Base-by-base conservation (phyloP, 92 coral and sea anemone genomes). In the Zoanthus sansibaricus region DNA sequence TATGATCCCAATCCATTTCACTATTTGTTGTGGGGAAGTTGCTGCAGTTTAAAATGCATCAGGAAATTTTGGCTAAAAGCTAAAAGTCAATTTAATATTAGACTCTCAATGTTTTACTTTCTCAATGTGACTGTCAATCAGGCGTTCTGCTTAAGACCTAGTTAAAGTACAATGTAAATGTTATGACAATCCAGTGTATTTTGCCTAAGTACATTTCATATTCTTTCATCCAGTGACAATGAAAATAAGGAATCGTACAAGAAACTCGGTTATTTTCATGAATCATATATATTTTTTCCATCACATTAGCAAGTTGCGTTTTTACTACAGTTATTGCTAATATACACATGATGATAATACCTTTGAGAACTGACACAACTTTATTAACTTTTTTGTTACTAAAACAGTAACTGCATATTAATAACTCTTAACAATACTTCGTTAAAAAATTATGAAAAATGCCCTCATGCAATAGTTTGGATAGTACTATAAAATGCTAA, bases 1-100 rank as follows among this genome's bases (percentile, higher is more conserved):
- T 71, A 71, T 71, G 76, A 71, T 71, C 76, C 30, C 76, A 71
- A 71, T 71, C 76, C 76, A 71, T 71, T 44, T 71, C 47, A 71
- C 76, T 71, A 71, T 71, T 71, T 71, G 48, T 71, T 71, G 4
- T 71, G 76, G 76, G 18, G 51, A 71, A 71, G 76, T 71, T 71
- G 76, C 76, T 71, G 64, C 64, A 56, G 64, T 32, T 25, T 71
- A 71, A 33, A 42, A 71, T 71, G 76, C 76, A 10, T 44, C 76
- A 71, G 76, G 76, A 71, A 71, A 71, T 14, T 71, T 71, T 71
- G 47, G 76, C 52, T 71, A 71, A 51, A 71, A 25, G 45, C 51
- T 6, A 71, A 71, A 71, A 71, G 76, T 44, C 76, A 71, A 71
- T 71, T 71, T 31, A 71, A 71, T 71, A 21, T 71, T 71, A 71